These are phyloP conservation scores for Thamnophis elegans DNA, from an alignment of 2,797 vertebrate genomes.

Conservation along the genomic window DNA sequence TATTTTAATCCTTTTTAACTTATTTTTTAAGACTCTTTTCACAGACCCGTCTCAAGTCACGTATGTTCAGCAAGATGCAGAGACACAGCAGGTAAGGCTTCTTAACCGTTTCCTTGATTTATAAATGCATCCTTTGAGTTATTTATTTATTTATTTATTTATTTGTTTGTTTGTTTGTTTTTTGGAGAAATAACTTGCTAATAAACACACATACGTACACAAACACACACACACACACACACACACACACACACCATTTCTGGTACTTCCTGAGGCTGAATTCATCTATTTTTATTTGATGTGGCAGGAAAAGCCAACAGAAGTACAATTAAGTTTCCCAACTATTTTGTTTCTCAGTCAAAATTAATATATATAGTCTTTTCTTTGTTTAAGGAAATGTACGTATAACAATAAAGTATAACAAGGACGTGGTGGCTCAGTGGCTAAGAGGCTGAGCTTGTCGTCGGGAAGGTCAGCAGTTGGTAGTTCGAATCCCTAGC, in stretches of 20 bases:
- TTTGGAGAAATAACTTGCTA: too few species aligned
- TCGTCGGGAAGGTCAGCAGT: too few species aligned
- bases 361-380: background rate
- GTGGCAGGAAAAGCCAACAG: background rate
- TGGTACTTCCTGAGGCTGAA: background rate
- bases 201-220: too few species aligned
- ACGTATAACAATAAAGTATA: background rate
- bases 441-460: too few species aligned
- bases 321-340: background rate
- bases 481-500: too few species aligned
- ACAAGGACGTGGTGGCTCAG: too few species aligned
- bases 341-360: background rate
- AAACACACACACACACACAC: background rate
- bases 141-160: too few species aligned
- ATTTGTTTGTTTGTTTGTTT: too few species aligned
- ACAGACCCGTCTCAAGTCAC: slow-evolving; percentile 95
- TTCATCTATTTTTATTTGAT: background rate
- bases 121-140: background rate
- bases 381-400: background rate
- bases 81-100: slow-evolving; percentile 87
- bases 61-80: slow-evolving; percentile 95
- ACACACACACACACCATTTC: background rate
- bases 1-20: slow-evolving; percentile 54
- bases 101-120: background rate
- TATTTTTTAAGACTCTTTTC: slow-evolving; percentile 84